phyloP scores from a whole-genome alignment of 2,797 vertebrate species.

The Ctenopoma multispine region DNA sequence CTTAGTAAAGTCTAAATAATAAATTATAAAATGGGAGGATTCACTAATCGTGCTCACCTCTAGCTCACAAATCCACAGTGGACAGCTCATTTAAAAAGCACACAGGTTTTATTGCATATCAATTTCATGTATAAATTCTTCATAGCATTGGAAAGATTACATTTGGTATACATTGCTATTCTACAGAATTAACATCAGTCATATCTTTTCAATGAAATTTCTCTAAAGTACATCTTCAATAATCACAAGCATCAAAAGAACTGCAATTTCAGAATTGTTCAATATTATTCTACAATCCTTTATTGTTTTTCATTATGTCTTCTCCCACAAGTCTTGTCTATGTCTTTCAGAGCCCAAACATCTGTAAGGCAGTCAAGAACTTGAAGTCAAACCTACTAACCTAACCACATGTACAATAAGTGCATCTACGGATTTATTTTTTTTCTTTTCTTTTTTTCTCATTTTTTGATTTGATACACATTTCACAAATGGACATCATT shows the following conservation, averaged over 20 bases:
- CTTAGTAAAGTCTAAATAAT: neutral
- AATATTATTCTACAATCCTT: slow-evolving; percentile 91
- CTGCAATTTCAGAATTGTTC: slow-evolving; percentile 89
- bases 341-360: slow-evolving; percentile 83
- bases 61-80: slow-evolving; percentile 31
- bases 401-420: slow-evolving; percentile 95
- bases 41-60: neutral
- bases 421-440: slow-evolving; percentile 93
- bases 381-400: slow-evolving; percentile 89
- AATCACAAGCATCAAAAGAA: slow-evolving; percentile 95
- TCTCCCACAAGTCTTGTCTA: slow-evolving; percentile 84
- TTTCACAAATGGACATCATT: slow-evolving; percentile 96
- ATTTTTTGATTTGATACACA: slow-evolving; percentile 90
- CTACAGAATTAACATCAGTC: slow-evolving; percentile 98
- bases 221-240: slow-evolving; percentile 95
- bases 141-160: slow-evolving; percentile 99
- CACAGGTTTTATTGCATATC: slow-evolving; percentile 99
- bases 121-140: slow-evolving; percentile 99
- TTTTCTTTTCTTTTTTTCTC: slow-evolving; percentile 71
- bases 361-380: slow-evolving; percentile 87
- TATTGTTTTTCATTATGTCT: slow-evolving; percentile 86
- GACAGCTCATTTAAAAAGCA: slow-evolving; percentile 92
- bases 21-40: neutral
- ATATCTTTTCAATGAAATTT: slow-evolving; percentile 92
- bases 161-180: slow-evolving; percentile 99